Conservation (phyloP, 1,140 invertebrate species). For the Heliconius melpomene region DNA sequence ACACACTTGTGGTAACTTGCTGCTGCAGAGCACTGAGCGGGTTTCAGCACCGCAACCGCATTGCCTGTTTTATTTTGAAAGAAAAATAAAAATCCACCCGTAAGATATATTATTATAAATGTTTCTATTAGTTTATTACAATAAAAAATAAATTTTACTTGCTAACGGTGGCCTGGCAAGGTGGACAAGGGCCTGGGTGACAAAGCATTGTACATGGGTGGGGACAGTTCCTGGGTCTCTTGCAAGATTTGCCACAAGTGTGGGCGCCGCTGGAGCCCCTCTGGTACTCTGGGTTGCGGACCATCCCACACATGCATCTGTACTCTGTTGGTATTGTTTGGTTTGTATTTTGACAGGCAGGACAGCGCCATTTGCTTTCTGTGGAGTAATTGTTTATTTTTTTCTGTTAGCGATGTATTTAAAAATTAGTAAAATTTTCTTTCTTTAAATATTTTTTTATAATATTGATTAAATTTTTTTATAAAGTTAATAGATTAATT, state of each 20-base stretch:
- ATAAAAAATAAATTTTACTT: slow-evolving; percentile 48
- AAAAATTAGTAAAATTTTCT: too few species aligned
- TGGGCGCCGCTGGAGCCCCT: slow-evolving; percentile 88
- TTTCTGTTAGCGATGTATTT: too few species aligned
- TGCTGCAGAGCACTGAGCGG: slow-evolving; percentile 87
- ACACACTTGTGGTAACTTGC: slow-evolving; percentile 86
- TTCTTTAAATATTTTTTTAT: too few species aligned
- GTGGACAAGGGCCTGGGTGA: slow-evolving; percentile 94
- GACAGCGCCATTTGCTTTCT: slow-evolving; percentile 94
- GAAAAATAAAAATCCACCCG: slow-evolving; percentile 55
- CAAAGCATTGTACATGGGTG: slow-evolving; percentile 94
- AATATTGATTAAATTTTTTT: too few species aligned
- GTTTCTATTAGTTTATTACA: neutral
- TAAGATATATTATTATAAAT: too few species aligned
- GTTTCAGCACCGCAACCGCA: slow-evolving; percentile 89
- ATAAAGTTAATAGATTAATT: too few species aligned
- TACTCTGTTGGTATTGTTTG: slow-evolving; percentile 87
- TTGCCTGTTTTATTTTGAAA: slow-evolving; percentile 64
- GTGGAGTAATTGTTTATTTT: slow-evolving; percentile 19
- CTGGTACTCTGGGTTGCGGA: slow-evolving; percentile 86
- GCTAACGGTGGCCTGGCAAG: slow-evolving; percentile 85
- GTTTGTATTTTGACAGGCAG: slow-evolving; percentile 91
- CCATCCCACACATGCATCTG: slow-evolving; percentile 92
- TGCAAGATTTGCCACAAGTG: slow-evolving; percentile 93
- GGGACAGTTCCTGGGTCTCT: slow-evolving; percentile 85